These are phyloP conservation scores for Anas flavirostris DNA, from an alignment of 2,797 vertebrate genomes.

Conservation along the genomic window DNA sequence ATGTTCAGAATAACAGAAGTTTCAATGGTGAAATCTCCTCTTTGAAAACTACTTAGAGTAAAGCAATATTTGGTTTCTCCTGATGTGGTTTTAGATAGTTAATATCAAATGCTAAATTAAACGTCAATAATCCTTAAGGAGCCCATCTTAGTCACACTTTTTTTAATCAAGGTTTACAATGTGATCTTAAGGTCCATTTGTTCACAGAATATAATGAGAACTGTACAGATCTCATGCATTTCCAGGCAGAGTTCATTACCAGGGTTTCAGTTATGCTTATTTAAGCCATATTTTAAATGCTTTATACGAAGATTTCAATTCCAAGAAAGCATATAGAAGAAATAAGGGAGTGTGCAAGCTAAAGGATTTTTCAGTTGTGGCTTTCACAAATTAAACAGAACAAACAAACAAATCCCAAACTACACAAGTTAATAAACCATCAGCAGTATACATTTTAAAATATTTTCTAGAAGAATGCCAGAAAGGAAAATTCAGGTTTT, in stretches of 20 bases:
- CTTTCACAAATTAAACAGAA: neutral
- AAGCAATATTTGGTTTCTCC: conserved; percentile 36
- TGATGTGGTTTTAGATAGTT: neutral
- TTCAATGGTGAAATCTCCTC: neutral
- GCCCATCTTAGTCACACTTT: conserved; percentile 1
- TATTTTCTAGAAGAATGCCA: neutral
- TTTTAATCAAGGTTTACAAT: conserved; percentile 34
- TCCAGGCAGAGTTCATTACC: neutral
- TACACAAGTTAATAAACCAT: neutral
- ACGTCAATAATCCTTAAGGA: conserved; percentile 26
- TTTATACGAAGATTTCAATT: neutral
- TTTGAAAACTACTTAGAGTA: neutral
- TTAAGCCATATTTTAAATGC: neutral
- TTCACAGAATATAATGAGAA: conserved; percentile 30
- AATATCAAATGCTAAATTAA: conserved; percentile 52
- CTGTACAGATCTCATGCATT: neutral
- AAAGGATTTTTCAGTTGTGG: neutral
- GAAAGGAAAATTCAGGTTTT: neutral
- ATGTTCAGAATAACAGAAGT: neutral
- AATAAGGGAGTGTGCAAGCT: neutral
- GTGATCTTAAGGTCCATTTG: conserved; percentile 17
- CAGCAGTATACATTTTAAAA: neutral
- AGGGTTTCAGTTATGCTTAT: neutral
- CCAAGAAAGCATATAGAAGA: neutral
- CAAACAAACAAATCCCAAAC: neutral